These are phyloP conservation scores for Pedicia rivosa DNA, from an alignment of 2,888 invertebrate genomes.

Conservation along the genomic window DNA sequence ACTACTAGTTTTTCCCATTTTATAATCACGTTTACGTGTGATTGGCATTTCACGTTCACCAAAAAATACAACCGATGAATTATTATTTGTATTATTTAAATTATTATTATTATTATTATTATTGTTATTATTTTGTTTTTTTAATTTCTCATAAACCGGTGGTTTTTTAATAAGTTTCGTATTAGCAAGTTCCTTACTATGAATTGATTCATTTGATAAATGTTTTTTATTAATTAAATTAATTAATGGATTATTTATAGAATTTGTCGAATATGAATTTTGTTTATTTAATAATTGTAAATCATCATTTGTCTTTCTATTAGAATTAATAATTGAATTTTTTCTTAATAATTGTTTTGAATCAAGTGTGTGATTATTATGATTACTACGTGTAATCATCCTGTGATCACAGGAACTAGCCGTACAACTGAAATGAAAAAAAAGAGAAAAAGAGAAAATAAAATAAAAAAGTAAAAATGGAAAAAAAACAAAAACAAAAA, in stretches of 20 bases:
- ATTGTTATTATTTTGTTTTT: slow-evolving; percentile 2
- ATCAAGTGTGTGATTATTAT: no score
- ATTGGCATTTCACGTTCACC: slow-evolving; percentile 24
- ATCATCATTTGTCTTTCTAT: background rate
- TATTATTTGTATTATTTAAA: background rate
- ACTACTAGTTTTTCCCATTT: slow-evolving; percentile 11
- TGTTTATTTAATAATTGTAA: background rate
- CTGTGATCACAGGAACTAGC: slow-evolving; percentile 43
- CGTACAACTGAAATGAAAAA: slow-evolving; percentile 27
- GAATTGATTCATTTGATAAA: no score
- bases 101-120: slow-evolving; percentile 1
- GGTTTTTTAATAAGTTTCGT: no score
- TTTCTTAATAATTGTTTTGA: background rate
- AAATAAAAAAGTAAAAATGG: slow-evolving; percentile 6
- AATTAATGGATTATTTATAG: no score
- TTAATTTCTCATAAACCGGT: background rate
- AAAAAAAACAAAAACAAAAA: slow-evolving; percentile 8
- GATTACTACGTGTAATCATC: slow-evolving; percentile 16
- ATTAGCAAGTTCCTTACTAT: no score
- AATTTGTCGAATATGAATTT: background rate
- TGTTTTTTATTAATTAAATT: no score
- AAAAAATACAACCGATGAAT: slow-evolving; percentile 12
- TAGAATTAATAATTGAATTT: slow-evolving; percentile 2
- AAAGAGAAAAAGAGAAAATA: slow-evolving; percentile 8
- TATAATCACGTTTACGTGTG: slow-evolving; percentile 15